These are phyloP conservation scores for Parelbella ahira DNA, from an alignment of 2,888 invertebrate genomes.

Conservation along the genomic window DNA sequence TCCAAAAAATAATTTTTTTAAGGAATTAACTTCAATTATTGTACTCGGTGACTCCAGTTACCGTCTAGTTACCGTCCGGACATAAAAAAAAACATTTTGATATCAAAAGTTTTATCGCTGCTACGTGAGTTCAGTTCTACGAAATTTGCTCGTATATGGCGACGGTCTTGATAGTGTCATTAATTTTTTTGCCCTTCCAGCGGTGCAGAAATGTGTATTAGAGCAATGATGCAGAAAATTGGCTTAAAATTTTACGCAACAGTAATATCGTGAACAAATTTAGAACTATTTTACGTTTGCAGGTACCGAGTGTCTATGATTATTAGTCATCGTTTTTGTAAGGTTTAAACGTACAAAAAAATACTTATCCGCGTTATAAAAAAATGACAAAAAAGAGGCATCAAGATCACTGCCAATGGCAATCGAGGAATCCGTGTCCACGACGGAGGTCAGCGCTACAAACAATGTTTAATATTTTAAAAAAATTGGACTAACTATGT, in stretches of 20 bases:
- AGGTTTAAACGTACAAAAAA: constrained; percentile 14
- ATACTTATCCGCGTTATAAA: constrained; percentile 25
- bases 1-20: too few species aligned
- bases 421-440: constrained; percentile 47
- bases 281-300: constrained; percentile 6
- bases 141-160: constrained; percentile 1
- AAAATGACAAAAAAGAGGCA: too few species aligned
- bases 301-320: neutral
- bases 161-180: constrained; percentile 1
- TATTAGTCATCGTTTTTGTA: constrained; percentile 11
- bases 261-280: constrained; percentile 4
- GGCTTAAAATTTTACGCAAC: constrained; percentile 4
- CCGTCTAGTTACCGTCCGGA: too few species aligned
- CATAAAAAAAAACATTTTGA: neutral
- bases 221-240: constrained; percentile 13
- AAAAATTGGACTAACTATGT: too few species aligned
- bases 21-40: too few species aligned
- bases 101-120: neutral
- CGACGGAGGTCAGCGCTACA: constrained; percentile 34
- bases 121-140: neutral
- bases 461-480: constrained; percentile 6
- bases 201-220: constrained; percentile 13
- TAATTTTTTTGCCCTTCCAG: constrained; percentile 16
- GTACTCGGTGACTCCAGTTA: too few species aligned
- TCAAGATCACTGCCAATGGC: constrained; percentile 73